A percentile compares a stretch with the other conserved stretches of the same genome.
Conservation (phyloP, 2,888 invertebrate species). For the Zygogramma bicolorata region DNA sequence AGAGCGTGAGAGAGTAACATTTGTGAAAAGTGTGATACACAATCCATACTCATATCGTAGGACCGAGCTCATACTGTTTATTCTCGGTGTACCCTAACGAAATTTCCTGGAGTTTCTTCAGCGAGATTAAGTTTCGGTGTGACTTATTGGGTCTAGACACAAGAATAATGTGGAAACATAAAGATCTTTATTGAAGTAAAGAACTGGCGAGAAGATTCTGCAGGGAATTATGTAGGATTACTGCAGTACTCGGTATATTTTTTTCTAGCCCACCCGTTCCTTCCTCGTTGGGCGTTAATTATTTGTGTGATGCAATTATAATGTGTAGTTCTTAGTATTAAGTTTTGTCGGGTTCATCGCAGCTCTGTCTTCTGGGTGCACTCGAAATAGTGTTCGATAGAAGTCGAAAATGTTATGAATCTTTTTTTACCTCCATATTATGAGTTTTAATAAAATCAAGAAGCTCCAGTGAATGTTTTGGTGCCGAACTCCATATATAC, state of each 20-base stretch:
- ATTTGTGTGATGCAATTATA: too few relatives aligned
- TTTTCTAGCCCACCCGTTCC: too few relatives aligned
- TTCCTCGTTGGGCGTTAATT: too few relatives aligned
- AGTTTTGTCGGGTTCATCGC: too few relatives aligned
- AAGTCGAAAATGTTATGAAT: too few relatives aligned
- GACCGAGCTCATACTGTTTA: slow-evolving; percentile 14
- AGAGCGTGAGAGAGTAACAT: slow-evolving; percentile 21
- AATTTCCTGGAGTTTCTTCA: slow-evolving; percentile 34
- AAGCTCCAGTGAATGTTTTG: too few relatives aligned
- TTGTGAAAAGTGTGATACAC: not conserved
- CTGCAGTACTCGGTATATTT: not conserved
- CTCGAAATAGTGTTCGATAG: too few relatives aligned
- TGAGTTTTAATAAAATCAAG: too few relatives aligned
- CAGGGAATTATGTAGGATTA: not conserved
- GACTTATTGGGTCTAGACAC: slow-evolving; percentile 27
- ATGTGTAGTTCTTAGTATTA: too few relatives aligned
- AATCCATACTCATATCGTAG: not conserved
- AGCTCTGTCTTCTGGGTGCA: too few relatives aligned
- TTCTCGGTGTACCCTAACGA: slow-evolving; percentile 7
- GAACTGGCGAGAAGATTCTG: not conserved
- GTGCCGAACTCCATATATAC: too few relatives aligned
- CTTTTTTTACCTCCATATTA: too few relatives aligned
- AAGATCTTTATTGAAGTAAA: not conserved
- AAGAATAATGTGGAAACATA: not conserved
- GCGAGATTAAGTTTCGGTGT: slow-evolving; percentile 31